Evolutionary conservation across 2,113 vertebrate species (phyloP), one percentile per base, ranked within the genome.

Genomic region (Microtus ochrogaster): DNA sequence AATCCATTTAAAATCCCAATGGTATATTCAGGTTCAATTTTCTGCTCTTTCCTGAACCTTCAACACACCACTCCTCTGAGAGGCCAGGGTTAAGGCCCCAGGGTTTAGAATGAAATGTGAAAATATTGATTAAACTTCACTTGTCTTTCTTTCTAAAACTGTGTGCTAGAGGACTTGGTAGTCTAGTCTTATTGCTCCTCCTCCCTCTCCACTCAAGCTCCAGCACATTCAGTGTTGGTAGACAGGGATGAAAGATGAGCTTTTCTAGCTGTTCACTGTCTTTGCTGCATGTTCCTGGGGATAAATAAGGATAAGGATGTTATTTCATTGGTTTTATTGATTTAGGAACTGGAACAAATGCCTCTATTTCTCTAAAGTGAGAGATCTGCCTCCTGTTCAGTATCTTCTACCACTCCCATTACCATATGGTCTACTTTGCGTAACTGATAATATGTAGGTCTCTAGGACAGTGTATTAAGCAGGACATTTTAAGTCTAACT

Each of bases 21-120:
- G 89, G 19, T 26, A 83, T 41, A 81, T 89, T 89, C 30, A 73
- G 41, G 87, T 83, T 97, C 89, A 84, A 65, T 83, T 61, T 41
- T 76, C 77, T 84, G 9, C 16, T 24, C 19, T 65, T 83, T 41
- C 28, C n/a, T 77, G 26, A 12, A 73, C 58, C 30, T 77, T 33
- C 33, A 52, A 81, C 14, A 22, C 8, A 86, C 19, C 14, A 65
- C 30, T 74, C 19, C 5, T 5, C 11, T 55, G n/a, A 21, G n/a
- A 90, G 44, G 14, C 44, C 49, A 92, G 47, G 12, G 19, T 79
- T 83, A 44, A 30, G 17, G 5, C 17, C 33, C 16, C 11, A 66
- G 49, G 61, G 81, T 28, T 82, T 44, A 86, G 41, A 83, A 78
- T 77, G 14, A 95, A 58, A 96, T 76, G 30, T 81, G 28, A 28